Evolutionary conservation across 1,140 invertebrate genomes (phyloP).

Genomic region (Colletes latitarsis): DNA sequence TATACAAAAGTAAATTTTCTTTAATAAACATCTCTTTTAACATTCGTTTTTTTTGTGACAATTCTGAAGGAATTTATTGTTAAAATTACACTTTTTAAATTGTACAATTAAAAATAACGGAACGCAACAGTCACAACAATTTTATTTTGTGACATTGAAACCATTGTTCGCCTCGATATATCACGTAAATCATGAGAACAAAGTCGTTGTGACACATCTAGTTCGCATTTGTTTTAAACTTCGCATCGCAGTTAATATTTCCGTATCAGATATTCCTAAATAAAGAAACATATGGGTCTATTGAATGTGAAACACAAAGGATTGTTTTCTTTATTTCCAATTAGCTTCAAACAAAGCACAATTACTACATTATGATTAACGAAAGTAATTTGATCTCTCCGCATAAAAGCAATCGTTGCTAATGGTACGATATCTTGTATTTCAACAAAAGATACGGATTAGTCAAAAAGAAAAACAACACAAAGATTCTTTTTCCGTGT

Average conservation of each 20-base stretch:
- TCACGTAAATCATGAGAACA: not conserved
- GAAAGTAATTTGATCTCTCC: not conserved
- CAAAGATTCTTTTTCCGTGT: not conserved
- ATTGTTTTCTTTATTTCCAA: not conserved
- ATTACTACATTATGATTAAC: not conserved
- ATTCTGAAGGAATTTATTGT: not conserved
- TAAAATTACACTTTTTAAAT: not conserved
- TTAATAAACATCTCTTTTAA: not conserved
- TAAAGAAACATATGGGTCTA: not conserved
- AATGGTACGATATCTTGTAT: not conserved
- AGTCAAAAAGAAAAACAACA: not conserved
- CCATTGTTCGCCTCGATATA: not conserved
- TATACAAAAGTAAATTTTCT: constrained; percentile 5
- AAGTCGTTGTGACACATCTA: not conserved
- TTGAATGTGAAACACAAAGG: not conserved
- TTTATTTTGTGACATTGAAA: not conserved
- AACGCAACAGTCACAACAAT: not conserved
- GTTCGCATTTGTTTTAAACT: not conserved
- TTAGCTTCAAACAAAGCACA: not conserved
- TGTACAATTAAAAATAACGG: too few relatives aligned
- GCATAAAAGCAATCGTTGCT: too few relatives aligned
- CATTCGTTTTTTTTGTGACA: not conserved
- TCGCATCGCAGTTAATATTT: not conserved
- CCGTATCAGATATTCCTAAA: not conserved
- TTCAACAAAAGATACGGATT: not conserved